Evolutionary conservation across 2,113 vertebrate species (phyloP), one percentile per base, ranked within the genome.

Genomic region (Calonectris borealis): DNA sequence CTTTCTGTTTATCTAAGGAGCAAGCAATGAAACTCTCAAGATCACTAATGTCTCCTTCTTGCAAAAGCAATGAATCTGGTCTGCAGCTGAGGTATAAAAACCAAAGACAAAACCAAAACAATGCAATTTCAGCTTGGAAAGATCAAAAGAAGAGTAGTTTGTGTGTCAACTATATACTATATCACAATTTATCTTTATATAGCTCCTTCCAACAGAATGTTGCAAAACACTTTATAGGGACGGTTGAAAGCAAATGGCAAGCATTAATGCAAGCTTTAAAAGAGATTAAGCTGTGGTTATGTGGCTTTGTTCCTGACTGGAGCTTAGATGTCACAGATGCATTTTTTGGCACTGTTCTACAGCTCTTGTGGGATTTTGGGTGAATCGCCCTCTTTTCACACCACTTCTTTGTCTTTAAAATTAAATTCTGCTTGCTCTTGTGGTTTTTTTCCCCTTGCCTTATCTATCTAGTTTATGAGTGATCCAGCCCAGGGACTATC

Each of bases 11-110:
- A 85, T 31, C 62, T 92, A 66, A 90, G 61, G 40, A 93, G 88
- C 61, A 86, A 92, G 60, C 75, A 92, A 68, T 68, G 86, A 96
- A 93, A 78, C 72, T 60, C 78, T 86, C 31, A 66, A 40, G 22
- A 49, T n/a, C 0, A 8, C 64, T 94, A 93, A 97, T 44, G 55
- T 46, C 80, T 93, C 51, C 49, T 88, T 90, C 79, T 96, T 93
- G 90, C 86, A 94, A 96, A 95, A 94, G 51, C 94, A 96, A 95
- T 44, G 83, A 96, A 91, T 88, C 84, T 64, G 57, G 64, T 88
- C 68, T 36, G 22, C 34, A 84, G 88, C 79, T 80, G 91, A 88
- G 34, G 20, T 27, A 92, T 42, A 70, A 88, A 86, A 95, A 52
- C 8, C 40, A 62, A 70, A 72, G 66, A 71, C 1, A 3, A 89